Percentiles rank a stretch among this genome's conserved stretches.
These are phyloP conservation scores for Cheilosia impressa DNA, from an alignment of 2,888 invertebrate species.

Conservation along the genomic window DNA sequence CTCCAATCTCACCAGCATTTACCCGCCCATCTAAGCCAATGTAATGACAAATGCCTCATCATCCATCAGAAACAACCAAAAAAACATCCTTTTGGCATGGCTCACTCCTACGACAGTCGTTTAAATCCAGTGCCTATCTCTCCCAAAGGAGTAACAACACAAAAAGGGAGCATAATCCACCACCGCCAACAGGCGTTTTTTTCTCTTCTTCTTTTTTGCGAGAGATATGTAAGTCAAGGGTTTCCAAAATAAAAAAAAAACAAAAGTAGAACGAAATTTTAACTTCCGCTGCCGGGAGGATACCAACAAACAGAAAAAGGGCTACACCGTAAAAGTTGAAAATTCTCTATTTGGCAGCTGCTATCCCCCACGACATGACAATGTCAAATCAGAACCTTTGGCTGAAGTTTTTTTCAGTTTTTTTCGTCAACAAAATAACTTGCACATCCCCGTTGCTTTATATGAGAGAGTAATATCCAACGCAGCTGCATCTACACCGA, in stretches of 20 bases:
- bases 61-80: slow-evolving; percentile 56
- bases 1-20: not conserved
- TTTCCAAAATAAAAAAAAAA: slow-evolving; percentile 2
- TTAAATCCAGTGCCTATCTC: slow-evolving; percentile 46
- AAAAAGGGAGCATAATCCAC: slow-evolving; percentile 11
- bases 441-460: slow-evolving; percentile 16
- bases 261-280: slow-evolving; percentile 32
- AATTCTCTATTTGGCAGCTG: slow-evolving; percentile 59
- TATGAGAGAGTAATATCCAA: slow-evolving; percentile 21
- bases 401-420: slow-evolving; percentile 2
- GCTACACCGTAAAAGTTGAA: slow-evolving; percentile 42
- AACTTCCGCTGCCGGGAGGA: slow-evolving; percentile 26
- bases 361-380: slow-evolving; percentile 46
- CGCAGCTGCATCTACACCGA: slow-evolving; percentile 54
- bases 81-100: slow-evolving; percentile 24
- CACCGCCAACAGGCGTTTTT: slow-evolving; percentile 37
- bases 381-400: slow-evolving; percentile 51
- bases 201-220: not conserved
- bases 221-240: slow-evolving; percentile 50
- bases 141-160: slow-evolving; percentile 52
- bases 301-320: not conserved
- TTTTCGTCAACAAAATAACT: slow-evolving; percentile 29
- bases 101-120: slow-evolving; percentile 17
- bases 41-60: slow-evolving; percentile 72
- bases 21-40: slow-evolving; percentile 38